These are phyloP conservation scores for Catharus minimus DNA, from an alignment of 2,113 vertebrate genomes.

Conservation along the genomic window DNA sequence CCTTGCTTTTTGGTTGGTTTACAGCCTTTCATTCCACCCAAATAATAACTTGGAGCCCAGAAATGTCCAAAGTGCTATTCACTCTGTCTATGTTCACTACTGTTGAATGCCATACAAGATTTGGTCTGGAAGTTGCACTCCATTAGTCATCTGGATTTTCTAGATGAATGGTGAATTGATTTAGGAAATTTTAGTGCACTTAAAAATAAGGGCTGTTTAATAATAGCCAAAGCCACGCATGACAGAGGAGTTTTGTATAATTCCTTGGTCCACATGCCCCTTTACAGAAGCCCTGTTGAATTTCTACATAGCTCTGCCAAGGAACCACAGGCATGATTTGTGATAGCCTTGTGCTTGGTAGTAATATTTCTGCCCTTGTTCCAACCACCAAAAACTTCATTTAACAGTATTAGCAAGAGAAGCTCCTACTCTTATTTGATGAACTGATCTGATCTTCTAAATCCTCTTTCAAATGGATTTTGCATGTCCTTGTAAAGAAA, in stretches of 20 bases:
- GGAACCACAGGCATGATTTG: background rate
- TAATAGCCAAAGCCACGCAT: background rate
- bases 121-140: background rate
- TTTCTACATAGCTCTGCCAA: background rate
- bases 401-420: background rate
- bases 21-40: background rate
- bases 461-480: background rate
- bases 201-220: background rate
- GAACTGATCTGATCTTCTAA: background rate
- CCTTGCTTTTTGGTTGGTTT: background rate
- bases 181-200: background rate
- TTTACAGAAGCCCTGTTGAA: background rate
- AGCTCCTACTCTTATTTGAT: background rate
- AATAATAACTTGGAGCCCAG: background rate
- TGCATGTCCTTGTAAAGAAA: background rate
- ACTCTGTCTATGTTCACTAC: accelerated
- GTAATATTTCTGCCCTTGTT: background rate
- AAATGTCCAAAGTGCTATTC: background rate
- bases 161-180: background rate
- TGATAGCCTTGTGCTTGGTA: background rate
- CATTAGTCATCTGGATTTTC: background rate
- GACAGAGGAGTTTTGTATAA: background rate
- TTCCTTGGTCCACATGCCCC: background rate
- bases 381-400: background rate
- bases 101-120: background rate